Conservation (phyloP, 2,113 vertebrate species). For the Cebus imitator region DNA sequence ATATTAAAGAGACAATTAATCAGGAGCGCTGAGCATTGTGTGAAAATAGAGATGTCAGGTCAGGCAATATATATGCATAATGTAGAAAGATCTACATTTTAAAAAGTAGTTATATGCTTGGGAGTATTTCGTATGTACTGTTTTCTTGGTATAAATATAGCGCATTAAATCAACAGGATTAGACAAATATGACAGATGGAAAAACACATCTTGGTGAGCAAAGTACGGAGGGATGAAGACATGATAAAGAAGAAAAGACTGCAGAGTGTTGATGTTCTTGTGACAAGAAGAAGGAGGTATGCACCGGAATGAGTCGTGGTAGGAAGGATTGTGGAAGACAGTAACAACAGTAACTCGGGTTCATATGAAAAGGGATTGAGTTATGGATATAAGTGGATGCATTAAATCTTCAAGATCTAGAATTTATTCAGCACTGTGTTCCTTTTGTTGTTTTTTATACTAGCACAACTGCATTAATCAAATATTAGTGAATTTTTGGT, state of each 20-base stretch:
- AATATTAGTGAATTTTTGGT: background rate
- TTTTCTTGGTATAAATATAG: slow-evolving; percentile 27
- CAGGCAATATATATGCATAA: background rate
- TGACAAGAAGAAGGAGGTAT: background rate
- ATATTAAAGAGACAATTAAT: background rate
- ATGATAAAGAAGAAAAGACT: background rate
- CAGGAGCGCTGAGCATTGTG: background rate
- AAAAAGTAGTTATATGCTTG: background rate
- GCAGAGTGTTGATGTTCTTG: background rate
- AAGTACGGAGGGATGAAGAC: background rate
- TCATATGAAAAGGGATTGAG: background rate
- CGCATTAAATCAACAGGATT: slow-evolving; percentile 24
- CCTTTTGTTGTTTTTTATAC: background rate
- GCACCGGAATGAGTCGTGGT: background rate
- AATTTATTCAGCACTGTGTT: background rate
- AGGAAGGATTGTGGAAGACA: background rate
- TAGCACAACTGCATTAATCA: background rate
- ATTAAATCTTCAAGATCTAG: background rate
- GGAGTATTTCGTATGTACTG: background rate
- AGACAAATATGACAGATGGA: slow-evolving; percentile 1
- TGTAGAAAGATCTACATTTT: background rate
- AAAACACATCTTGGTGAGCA: slow-evolving; percentile 1
- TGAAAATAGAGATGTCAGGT: slow-evolving; percentile 2
- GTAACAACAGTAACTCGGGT: background rate
- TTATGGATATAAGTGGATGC: background rate